Evolutionary conservation across 2,888 invertebrate species (phyloP).

Genomic region (Sphecodes monilicornis): DNA sequence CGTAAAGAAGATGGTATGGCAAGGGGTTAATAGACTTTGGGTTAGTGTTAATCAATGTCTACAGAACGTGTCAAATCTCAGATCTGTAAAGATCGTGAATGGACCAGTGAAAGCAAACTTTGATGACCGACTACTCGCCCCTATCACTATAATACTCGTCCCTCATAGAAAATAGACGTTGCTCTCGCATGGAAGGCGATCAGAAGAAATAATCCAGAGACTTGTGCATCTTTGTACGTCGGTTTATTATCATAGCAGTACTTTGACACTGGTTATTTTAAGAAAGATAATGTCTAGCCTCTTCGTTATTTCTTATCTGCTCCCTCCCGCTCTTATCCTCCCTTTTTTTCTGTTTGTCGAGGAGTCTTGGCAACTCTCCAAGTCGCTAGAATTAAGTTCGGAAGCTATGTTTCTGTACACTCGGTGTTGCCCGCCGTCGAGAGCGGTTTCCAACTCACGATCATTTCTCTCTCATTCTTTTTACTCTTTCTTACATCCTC

Average conservation of each 20-base stretch:
- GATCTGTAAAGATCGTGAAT: neutral
- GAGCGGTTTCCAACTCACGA: slow-evolving; percentile 60
- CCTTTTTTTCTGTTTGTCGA: slow-evolving; percentile 69
- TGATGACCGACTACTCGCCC: slow-evolving; percentile 1
- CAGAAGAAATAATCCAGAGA: slow-evolving; percentile 57
- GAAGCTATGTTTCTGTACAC: slow-evolving; percentile 77
- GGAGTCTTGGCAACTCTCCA: slow-evolving; percentile 71
- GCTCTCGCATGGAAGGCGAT: slow-evolving; percentile 31
- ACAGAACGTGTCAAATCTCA: neutral
- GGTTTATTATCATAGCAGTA: slow-evolving; percentile 83
- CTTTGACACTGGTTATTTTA: slow-evolving; percentile 84
- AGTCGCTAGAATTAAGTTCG: slow-evolving; percentile 74
- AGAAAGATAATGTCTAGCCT: slow-evolving; percentile 84
- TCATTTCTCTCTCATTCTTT: slow-evolving; percentile 43
- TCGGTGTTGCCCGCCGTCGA: slow-evolving; percentile 59
- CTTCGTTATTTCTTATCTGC: slow-evolving; percentile 76
- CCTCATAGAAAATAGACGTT: slow-evolving; percentile 10
- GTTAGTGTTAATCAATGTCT: too few relatives aligned
- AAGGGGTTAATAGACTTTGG: too few relatives aligned
- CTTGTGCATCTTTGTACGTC: slow-evolving; percentile 81
- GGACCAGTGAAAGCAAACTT: neutral
- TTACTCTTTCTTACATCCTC: slow-evolving; percentile 15
- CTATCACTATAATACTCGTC: neutral
- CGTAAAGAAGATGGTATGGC: too few relatives aligned
- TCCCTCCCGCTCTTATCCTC: slow-evolving; percentile 62